Conservation (phyloP, 2,797 vertebrate species). For the Sciurus carolinensis region DNA sequence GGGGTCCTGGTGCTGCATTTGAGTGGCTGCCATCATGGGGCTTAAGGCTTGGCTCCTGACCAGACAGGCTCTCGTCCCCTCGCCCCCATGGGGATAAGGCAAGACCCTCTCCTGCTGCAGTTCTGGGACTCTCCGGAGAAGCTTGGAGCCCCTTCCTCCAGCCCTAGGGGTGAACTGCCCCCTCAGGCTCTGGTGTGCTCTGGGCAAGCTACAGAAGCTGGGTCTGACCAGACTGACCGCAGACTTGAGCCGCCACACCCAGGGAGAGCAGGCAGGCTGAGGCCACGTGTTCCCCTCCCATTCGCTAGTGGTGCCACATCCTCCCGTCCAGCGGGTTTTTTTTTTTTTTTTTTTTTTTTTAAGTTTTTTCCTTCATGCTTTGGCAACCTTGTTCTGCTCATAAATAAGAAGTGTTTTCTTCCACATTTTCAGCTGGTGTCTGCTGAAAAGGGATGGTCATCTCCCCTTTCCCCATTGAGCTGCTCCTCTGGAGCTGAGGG, state of each 20-base stretch:
- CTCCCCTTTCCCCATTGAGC: background rate
- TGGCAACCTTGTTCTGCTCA: background rate
- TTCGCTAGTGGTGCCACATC: background rate
- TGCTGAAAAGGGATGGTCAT: background rate
- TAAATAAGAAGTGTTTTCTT: background rate
- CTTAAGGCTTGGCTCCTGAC: background rate
- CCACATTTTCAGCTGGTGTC: background rate
- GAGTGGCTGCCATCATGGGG: background rate
- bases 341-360: background rate
- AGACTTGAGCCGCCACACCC: background rate
- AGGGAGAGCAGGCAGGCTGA: background rate
- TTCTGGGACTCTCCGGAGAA: background rate
- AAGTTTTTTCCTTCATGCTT: background rate
- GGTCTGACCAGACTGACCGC: background rate
- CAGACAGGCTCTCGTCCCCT: background rate
- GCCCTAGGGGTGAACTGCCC: background rate
- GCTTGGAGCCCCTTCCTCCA: background rate
- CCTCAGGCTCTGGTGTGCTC: background rate
- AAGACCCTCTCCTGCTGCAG: background rate
- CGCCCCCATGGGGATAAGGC: background rate
- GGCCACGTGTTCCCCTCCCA: background rate
- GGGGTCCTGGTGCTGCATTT: too few relatives aligned
- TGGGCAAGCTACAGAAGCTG: background rate
- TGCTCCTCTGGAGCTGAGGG: too few relatives aligned
- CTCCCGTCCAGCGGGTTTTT: background rate